Conservation (phyloP, 1,140 invertebrate species). For the Drosophila sucinea region DNA sequence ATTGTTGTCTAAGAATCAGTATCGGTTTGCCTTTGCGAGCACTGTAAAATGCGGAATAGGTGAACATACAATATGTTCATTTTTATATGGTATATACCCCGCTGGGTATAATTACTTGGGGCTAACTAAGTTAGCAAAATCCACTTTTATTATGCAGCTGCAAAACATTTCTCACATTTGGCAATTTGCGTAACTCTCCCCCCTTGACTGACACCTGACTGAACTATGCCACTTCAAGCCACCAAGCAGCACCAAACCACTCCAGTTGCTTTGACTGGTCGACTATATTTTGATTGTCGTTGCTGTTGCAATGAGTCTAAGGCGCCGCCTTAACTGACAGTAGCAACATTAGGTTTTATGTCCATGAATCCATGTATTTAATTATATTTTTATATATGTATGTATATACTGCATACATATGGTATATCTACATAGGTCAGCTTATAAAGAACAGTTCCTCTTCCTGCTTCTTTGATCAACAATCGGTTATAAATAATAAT, state of each 20-base stretch:
- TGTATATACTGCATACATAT: not conserved
- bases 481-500: constrained; percentile 6
- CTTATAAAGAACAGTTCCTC: constrained; percentile 24
- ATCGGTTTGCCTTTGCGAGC: too few species aligned
- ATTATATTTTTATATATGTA: not conserved
- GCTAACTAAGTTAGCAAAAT: not conserved
- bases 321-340: constrained; percentile 17
- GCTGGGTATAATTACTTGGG: constrained; percentile 3
- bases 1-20: too few species aligned
- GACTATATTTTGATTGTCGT: constrained; percentile 34
- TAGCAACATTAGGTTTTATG: not conserved
- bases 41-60: too few species aligned
- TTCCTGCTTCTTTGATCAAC: constrained; percentile 23
- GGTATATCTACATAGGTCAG: too few species aligned
- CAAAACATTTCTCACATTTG: constrained; percentile 47
- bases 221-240: constrained; percentile 44
- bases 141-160: constrained; percentile 36
- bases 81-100: not conserved
- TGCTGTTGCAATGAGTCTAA: constrained; percentile 24
- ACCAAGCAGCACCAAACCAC: constrained; percentile 20
- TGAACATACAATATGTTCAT: not conserved
- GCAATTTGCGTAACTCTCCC: constrained; percentile 55
- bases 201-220: constrained; percentile 54
- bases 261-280: constrained; percentile 49
- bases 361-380: not conserved